phyloP scores from a whole-genome alignment of 1,140 invertebrate genomes.

The Ylistrum balloti region DNA sequence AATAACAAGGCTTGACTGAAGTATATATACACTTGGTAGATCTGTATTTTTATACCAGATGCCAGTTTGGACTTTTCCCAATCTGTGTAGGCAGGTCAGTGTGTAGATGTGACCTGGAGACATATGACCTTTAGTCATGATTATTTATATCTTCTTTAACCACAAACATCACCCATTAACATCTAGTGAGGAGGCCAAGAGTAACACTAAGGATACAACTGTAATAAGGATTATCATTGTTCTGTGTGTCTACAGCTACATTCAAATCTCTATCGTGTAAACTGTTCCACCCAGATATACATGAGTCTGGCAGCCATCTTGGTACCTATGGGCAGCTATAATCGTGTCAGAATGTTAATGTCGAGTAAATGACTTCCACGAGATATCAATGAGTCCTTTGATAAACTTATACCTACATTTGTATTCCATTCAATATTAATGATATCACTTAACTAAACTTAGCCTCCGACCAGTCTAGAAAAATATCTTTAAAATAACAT shows the following conservation, averaged over 20 bases:
- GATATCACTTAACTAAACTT: no score
- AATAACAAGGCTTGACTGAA: no score
- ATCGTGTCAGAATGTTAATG: constrained; percentile 8
- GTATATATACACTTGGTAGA: no score
- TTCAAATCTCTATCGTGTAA: neutral
- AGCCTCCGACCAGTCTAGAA: no score
- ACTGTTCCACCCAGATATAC: neutral
- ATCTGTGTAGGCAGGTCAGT: no score
- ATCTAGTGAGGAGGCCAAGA: neutral
- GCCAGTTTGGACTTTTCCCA: no score
- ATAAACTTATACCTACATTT: neutral
- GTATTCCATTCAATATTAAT: no score
- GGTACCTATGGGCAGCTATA: neutral
- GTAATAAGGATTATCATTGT: neutral
- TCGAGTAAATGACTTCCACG: neutral
- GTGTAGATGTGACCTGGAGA: neutral
- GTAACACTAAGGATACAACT: neutral
- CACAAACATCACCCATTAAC: neutral
- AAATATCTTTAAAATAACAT: no score
- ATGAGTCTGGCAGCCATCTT: neutral
- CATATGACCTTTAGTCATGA: neutral
- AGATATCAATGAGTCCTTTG: neutral
- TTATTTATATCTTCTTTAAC: neutral
- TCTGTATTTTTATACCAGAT: no score
- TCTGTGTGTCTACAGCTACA: neutral